Conservation (phyloP, 2,797 vertebrate species). For the Amblyopsis hoosieri region DNA sequence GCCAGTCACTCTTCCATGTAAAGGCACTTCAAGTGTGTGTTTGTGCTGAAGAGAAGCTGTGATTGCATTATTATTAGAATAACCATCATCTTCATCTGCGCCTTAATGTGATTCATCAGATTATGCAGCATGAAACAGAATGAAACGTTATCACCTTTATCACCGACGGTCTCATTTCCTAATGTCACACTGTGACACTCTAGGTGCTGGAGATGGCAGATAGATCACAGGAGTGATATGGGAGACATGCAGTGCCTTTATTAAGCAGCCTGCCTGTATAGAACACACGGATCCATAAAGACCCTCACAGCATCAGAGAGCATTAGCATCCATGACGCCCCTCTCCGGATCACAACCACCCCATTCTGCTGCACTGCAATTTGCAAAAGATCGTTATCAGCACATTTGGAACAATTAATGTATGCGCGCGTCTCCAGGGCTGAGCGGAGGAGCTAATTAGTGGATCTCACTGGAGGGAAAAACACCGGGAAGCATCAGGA, state of each 20-base stretch:
- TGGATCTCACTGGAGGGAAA: conserved; percentile 24
- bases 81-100: no score
- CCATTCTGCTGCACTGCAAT: conserved; percentile 50
- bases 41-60: no score
- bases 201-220: no score
- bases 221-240: no score
- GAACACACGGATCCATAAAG: neutral
- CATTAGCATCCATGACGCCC: conserved; percentile 14
- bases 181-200: neutral
- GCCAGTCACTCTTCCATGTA: no score
- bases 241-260: no score
- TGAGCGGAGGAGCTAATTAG: conserved; percentile 55
- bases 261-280: no score
- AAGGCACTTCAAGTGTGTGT: no score
- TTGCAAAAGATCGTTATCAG: conserved; percentile 64
- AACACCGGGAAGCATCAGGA: conserved; percentile 17
- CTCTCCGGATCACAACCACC: no score
- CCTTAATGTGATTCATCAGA: no score
- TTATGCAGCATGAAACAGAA: no score
- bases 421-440: conserved; percentile 55
- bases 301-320: conserved; percentile 27
- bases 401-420: conserved; percentile 70
- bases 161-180: neutral
- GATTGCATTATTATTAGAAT: no score
- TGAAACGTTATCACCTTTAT: conserved; percentile 11